These are phyloP conservation scores for Neomonachus schauinslandi DNA, from an alignment of 2,113 vertebrate genomes.

Conservation along the genomic window DNA sequence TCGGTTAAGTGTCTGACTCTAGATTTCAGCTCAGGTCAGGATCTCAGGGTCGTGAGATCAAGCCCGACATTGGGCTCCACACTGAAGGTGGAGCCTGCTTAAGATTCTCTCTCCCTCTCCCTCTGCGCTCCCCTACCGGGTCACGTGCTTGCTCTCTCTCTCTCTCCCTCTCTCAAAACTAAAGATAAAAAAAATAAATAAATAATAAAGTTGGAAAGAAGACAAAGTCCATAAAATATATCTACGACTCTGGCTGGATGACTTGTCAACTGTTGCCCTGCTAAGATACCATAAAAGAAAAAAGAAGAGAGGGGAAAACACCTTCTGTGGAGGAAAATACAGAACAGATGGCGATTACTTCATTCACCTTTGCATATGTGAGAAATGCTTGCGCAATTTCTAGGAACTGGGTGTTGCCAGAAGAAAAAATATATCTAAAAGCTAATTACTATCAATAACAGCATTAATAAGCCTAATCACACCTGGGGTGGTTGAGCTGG, in stretches of 20 bases:
- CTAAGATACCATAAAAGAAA: slow-evolving; percentile 36
- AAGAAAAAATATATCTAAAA: slow-evolving; percentile 72
- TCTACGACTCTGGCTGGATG: not conserved
- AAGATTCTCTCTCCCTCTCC: not conserved
- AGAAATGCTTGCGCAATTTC: slow-evolving; percentile 81
- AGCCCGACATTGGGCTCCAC: not conserved
- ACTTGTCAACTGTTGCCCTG: slow-evolving; percentile 68
- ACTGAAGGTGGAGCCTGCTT: not conserved
- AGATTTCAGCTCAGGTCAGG: not conserved
- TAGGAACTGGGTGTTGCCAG: slow-evolving; percentile 79
- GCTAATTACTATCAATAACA: slow-evolving; percentile 79
- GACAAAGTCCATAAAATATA: not conserved
- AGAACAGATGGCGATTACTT: slow-evolving; percentile 82
- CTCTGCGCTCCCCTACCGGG: not conserved
- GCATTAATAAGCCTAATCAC: slow-evolving; percentile 64
- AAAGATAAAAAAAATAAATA: not conserved
- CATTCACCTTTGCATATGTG: slow-evolving; percentile 77
- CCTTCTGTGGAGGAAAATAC: slow-evolving; percentile 74
- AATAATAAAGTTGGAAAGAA: not conserved
- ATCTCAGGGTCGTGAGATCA: not conserved
- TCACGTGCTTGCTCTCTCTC: not conserved
- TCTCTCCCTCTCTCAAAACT: not conserved
- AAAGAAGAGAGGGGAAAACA: not conserved
- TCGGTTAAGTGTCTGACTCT: not conserved
- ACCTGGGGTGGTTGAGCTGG: slow-evolving; percentile 52